These are phyloP conservation scores for Pluvialis apricaria DNA, from an alignment of 2,113 vertebrate genomes.

Conservation along the genomic window DNA sequence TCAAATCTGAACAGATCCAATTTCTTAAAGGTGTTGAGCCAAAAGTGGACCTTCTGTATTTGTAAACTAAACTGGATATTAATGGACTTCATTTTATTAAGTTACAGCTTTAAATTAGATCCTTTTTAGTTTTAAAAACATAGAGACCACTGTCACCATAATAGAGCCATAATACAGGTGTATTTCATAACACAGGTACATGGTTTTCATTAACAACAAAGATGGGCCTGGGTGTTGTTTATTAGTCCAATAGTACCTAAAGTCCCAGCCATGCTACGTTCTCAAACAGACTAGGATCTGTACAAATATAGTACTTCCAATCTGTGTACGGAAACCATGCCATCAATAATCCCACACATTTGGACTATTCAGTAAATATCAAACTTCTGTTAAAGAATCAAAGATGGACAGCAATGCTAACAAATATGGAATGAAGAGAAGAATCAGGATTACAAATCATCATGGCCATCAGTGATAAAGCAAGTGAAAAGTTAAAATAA, in stretches of 20 bases:
- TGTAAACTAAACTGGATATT: not conserved
- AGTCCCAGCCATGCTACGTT: not conserved
- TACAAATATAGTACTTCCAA: slow-evolving; percentile 23
- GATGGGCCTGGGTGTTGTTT: not conserved
- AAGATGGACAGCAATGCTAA: not conserved
- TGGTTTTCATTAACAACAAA: not conserved
- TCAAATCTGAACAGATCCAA: slow-evolving; percentile 1
- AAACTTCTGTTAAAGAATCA: slow-evolving; percentile 6
- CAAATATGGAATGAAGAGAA: not conserved
- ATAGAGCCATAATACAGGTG: not conserved
- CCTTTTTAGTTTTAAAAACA: not conserved
- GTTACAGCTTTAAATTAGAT: not conserved
- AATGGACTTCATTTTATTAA: not conserved
- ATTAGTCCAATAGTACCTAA: slow-evolving; percentile 3
- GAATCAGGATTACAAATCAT: not conserved
- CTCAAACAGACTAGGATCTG: not conserved
- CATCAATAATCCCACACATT: slow-evolving; percentile 46
- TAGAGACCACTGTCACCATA: not conserved
- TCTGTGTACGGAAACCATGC: slow-evolving; percentile 37
- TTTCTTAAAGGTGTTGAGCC: slow-evolving; percentile 38
- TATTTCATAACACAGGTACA: not conserved
- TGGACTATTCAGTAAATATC: slow-evolving; percentile 15
- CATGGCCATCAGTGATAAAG: not conserved
- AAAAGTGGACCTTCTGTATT: slow-evolving; percentile 40
- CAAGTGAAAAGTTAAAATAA: not conserved